Conservation (phyloP, 1,140 invertebrate species). For the Geopemphigus sp. region DNA sequence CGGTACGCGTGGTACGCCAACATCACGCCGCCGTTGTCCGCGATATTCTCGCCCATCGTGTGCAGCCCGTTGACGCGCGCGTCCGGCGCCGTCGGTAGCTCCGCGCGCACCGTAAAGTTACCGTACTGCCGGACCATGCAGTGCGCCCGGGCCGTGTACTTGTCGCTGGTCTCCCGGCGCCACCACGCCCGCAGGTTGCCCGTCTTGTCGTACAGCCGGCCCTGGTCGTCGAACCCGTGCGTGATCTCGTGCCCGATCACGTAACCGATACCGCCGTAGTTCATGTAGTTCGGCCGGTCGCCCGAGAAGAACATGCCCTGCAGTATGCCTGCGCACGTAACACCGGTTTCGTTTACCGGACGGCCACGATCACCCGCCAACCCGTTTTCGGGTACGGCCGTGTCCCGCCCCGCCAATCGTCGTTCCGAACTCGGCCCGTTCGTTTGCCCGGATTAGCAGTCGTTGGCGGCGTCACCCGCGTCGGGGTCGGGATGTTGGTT, state of each 20-base stretch:
- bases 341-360: no score
- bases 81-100: constrained; percentile 60
- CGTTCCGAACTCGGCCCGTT: no score
- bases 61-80: constrained; percentile 2
- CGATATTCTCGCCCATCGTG: constrained; percentile 66
- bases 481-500: no score
- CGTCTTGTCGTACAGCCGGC: constrained; percentile 84
- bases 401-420: no score
- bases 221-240: constrained; percentile 72
- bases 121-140: constrained; percentile 89
- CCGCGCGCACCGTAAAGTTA: constrained; percentile 64
- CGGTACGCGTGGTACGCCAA: constrained; percentile 63
- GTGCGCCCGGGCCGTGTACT: constrained; percentile 73
- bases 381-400: no score
- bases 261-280: constrained; percentile 80
- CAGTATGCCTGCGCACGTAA: constrained; percentile 34
- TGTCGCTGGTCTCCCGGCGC: constrained; percentile 69
- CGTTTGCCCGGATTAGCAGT: no score
- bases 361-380: neutral
- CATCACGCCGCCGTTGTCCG: constrained; percentile 68
- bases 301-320: constrained; percentile 62
- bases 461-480: no score
- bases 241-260: constrained; percentile 91
- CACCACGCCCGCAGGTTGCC: constrained; percentile 86
- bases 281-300: constrained; percentile 68